phyloP scores from a whole-genome alignment of 2,797 vertebrate species.

The Hoplostethus atlanticus region DNA sequence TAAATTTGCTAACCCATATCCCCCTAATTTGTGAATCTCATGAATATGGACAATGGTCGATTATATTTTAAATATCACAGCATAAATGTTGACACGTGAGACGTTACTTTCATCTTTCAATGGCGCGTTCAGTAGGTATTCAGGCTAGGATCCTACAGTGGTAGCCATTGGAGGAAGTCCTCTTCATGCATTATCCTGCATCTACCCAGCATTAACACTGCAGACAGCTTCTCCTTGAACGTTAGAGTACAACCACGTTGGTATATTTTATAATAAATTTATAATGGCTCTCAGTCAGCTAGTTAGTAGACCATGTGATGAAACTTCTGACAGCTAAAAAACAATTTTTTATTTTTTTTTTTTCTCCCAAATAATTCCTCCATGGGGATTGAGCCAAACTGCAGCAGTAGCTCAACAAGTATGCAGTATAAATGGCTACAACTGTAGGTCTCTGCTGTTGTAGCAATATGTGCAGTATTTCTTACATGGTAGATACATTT shows the following conservation, averaged over 20 bases:
- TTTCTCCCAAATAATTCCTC: too few relatives aligned
- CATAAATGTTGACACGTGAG: background rate
- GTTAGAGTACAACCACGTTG: background rate
- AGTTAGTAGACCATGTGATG: background rate
- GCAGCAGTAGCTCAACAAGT: background rate
- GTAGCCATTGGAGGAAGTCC: too few relatives aligned
- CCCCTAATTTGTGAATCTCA: slow-evolving; percentile 14
- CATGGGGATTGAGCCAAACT: background rate
- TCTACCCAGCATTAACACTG: background rate
- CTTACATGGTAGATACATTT: background rate
- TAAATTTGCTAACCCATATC: slow-evolving; percentile 2
- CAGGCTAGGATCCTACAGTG: slow-evolving; percentile 7
- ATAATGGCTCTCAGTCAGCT: background rate
- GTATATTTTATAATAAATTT: background rate
- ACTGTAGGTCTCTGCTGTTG: too few relatives aligned
- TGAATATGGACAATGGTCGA: slow-evolving; percentile 32
- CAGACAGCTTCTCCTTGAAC: background rate
- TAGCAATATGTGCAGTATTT: background rate
- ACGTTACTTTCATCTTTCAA: slow-evolving; percentile 20
- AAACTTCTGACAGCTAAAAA: background rate
- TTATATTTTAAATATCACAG: slow-evolving; percentile 17
- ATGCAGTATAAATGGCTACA: too few relatives aligned
- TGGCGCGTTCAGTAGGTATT: slow-evolving; percentile 20
- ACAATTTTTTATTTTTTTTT: background rate
- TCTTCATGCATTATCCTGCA: background rate